phyloP scores from a whole-genome alignment of 2,888 invertebrate species.

The Anaspis maculata region DNA sequence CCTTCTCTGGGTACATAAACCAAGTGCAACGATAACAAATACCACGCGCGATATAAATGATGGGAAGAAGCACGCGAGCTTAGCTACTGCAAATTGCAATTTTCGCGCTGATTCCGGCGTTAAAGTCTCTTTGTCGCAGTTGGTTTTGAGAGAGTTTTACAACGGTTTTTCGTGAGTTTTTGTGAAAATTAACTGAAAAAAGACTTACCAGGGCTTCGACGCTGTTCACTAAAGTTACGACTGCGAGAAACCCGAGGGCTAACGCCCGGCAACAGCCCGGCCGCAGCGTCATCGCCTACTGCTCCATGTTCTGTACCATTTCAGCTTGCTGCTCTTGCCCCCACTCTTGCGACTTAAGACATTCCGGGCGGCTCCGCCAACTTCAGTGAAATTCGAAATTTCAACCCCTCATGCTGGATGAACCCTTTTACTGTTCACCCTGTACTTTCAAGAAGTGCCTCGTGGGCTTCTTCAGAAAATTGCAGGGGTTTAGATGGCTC shows the following conservation, averaged over 20 bases:
- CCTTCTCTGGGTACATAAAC: too few relatives aligned
- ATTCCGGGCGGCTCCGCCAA: constrained; percentile 16
- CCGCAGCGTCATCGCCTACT: constrained; percentile 43
- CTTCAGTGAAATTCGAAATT: constrained; percentile 17
- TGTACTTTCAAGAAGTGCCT: not conserved
- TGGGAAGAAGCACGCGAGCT: too few relatives aligned
- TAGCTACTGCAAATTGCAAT: too few relatives aligned
- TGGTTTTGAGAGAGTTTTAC: too few relatives aligned
- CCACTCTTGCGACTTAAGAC: constrained; percentile 28
- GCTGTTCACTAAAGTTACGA: constrained; percentile 28
- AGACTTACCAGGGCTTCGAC: constrained; percentile 29
- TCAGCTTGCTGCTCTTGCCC: constrained; percentile 28
- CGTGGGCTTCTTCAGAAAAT: not conserved
- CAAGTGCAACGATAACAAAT: too few relatives aligned
- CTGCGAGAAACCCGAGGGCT: constrained; percentile 30
- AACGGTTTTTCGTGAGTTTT: too few relatives aligned
- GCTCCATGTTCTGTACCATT: constrained; percentile 34
- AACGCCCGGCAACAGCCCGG: constrained; percentile 40
- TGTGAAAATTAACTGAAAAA: too few relatives aligned
- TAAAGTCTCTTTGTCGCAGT: too few relatives aligned
- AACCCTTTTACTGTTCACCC: not conserved
- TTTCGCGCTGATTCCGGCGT: too few relatives aligned
- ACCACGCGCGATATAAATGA: too few relatives aligned
- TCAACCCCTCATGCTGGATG: constrained; percentile 7
- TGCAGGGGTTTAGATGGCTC: too few relatives aligned